Conservation (phyloP, 2,113 vertebrate species). For the Phoxinus phoxinus region DNA sequence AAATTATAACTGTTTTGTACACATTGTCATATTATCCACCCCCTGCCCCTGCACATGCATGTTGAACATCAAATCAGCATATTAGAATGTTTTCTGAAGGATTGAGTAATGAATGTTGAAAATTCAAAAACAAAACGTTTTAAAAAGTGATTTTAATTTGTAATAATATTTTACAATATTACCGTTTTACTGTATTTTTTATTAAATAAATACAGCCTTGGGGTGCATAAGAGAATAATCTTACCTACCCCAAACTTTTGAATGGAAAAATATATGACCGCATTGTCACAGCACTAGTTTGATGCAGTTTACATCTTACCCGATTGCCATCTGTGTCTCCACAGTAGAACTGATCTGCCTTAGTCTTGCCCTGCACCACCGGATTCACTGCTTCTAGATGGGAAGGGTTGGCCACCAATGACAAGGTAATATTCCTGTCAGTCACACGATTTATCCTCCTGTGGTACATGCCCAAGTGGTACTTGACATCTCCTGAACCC, state of each 20-base stretch:
- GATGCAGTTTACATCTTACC: slow-evolving; percentile 70
- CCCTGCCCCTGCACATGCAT: too few species aligned
- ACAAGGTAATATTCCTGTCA: slow-evolving; percentile 93
- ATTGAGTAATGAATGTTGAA: not conserved
- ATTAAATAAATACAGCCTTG: not conserved
- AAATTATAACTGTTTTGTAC: too few species aligned
- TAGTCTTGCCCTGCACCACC: slow-evolving; percentile 96
- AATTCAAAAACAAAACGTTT: not conserved
- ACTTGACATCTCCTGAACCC: slow-evolving; percentile 97
- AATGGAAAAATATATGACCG: not conserved
- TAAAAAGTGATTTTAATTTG: not conserved
- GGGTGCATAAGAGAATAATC: not conserved
- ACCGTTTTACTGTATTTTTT: not conserved
- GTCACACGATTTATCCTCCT: slow-evolving; percentile 94
- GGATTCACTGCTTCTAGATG: slow-evolving; percentile 95
- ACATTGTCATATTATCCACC: too few species aligned
- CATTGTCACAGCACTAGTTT: not conserved
- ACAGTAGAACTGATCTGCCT: slow-evolving; percentile 97
- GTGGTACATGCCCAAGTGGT: slow-evolving; percentile 98
- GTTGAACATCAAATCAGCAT: not conserved
- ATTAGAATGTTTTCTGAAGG: not conserved
- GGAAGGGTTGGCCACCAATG: slow-evolving; percentile 95
- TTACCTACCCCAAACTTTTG: not conserved
- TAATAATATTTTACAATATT: not conserved
- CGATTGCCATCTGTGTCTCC: slow-evolving; percentile 93